Base-by-base conservation (phyloP, 2,888 invertebrate species). In the Tetragnatha montana region DNA sequence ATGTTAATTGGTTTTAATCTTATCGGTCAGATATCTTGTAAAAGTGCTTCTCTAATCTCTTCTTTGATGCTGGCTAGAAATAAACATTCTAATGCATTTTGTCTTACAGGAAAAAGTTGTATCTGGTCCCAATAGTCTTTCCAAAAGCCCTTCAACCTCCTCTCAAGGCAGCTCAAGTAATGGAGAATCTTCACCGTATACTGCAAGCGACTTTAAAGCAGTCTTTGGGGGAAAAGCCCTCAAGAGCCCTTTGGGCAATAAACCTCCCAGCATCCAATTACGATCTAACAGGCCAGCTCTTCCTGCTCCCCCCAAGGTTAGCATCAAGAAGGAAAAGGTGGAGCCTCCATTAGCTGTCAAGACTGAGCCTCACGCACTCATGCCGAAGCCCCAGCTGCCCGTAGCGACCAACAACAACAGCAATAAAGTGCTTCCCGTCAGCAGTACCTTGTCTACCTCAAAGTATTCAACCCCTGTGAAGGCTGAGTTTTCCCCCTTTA, bases 181-280 rank as follows among this genome's bases (percentile, higher is more conserved):
- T 68, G 73, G 81, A 81, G 81, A 80, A 19, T 8, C 70, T 17
- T 87, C 89, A 0, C 84, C 85, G 17, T 78, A 71, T 3, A 81
- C 80, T n/a, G 70, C 81, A 17, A 80, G n/a, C 35, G 70, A 74
- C 50, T 76, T 74, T 47, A 60, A 49, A 2, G 8, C 71, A 0
- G 75, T 71, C n/a, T 60, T 47, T 22, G 81, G 68, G 6, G 69
- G 22, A 8, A 83, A 19, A n/a, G n/a, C 10, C 14, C 17, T 35
- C 14, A 35, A 80, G 22, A 47, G 60, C 17, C 60, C 60, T 60
- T 8, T 10, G 6, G 60, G 17, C 12, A 10, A 60, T 7, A 17
- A 12, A 60, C 4, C 60, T 60, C 4, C 60, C 17, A 17, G 14
- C 17, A 10, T 17, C 60, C 12, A 6, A 8, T 7, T 4, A 60